Percentiles rank a stretch among this genome's conserved stretches.
These are phyloP conservation scores for Loxodonta africana DNA, from an alignment of 2,113 vertebrate genomes.

Conservation along the genomic window DNA sequence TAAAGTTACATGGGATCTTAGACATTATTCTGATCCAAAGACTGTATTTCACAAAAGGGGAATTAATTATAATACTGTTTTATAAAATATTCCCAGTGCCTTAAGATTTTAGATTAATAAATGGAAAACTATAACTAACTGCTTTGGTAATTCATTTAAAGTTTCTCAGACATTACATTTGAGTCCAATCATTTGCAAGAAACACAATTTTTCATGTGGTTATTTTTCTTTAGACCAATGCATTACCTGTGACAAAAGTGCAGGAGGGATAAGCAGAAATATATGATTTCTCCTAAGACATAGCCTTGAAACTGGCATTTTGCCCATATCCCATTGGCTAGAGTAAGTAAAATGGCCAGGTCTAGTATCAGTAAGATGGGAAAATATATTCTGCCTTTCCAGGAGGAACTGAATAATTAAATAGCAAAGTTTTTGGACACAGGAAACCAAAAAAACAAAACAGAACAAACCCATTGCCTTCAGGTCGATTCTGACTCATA, in stretches of 20 bases:
- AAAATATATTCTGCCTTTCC: neutral
- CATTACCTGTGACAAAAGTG: neutral
- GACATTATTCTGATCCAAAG: neutral
- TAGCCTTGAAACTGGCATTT: neutral
- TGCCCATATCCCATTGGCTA: neutral
- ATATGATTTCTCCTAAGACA: neutral
- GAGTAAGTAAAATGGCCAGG: neutral
- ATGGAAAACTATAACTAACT: neutral
- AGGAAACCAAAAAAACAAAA: neutral
- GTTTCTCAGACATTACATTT: neutral
- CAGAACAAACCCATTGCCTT: too few relatives aligned
- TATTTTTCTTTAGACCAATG: neutral
- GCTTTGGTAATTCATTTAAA: neutral
- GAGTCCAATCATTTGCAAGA: neutral
- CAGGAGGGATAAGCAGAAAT: neutral
- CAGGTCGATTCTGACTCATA: too few relatives aligned
- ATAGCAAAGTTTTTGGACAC: neutral
- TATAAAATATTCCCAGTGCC: neutral
- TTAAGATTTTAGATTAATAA: constrained; percentile 2
- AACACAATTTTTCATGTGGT: neutral
- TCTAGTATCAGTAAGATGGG: neutral
- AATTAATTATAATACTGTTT: neutral
- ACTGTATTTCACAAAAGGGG: neutral
- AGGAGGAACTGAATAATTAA: neutral
- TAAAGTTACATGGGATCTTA: neutral